Evolutionary conservation across 2,113 vertebrate species (phyloP), one percentile per base, ranked within the genome.

Genomic region (Hemichromis elongatus): DNA sequence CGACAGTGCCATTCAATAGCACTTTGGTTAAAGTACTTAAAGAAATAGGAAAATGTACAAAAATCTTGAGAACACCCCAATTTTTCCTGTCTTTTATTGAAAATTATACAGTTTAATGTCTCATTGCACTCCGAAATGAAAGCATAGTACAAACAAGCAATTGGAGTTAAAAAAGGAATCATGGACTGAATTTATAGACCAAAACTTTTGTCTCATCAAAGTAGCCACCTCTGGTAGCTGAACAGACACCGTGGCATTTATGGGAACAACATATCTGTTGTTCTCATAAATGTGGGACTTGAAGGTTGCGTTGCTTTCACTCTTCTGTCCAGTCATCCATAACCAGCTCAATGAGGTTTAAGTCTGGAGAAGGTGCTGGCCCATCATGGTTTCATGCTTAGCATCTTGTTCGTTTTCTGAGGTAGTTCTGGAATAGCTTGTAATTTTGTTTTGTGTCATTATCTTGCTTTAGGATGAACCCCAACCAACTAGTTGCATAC

Each of bases 211-310:
- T 33, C 0, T 59, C 16, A 19, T 59, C 56, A 59, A 6, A 59
- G 56, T 59, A 63, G 0, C 30, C 30, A 63, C 1, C 1, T n/a
- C 19, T 61, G 0, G 57, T 28, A 63, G 30, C 30, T 35, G 57
- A 61, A 61, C 59, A 63, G 2, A 0, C 18, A n/a, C 59, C 6
- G 30, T n/a, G 59, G 6, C 3, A n/a, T n/a, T n/a, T n/a, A n/a
- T n/a, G n/a, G n/a, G n/a, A n/a, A n/a, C n/a, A n/a, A n/a, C n/a
- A 61, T 61, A 7, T 61, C 0, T 35, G 30, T 7, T 11, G 18
- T 19, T 61, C 2, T 0, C 57, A 61, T 61, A 61, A 61, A n/a
- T 61, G 18, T 3, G 1, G 0, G 16, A 35, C 18, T 6, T 61
- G 30, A 7, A 61, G 30, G 30, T 61, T 61, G 57, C 18, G 4